These are phyloP conservation scores for Capromys pilorides DNA, from an alignment of 2,797 vertebrate genomes.

Conservation along the genomic window DNA sequence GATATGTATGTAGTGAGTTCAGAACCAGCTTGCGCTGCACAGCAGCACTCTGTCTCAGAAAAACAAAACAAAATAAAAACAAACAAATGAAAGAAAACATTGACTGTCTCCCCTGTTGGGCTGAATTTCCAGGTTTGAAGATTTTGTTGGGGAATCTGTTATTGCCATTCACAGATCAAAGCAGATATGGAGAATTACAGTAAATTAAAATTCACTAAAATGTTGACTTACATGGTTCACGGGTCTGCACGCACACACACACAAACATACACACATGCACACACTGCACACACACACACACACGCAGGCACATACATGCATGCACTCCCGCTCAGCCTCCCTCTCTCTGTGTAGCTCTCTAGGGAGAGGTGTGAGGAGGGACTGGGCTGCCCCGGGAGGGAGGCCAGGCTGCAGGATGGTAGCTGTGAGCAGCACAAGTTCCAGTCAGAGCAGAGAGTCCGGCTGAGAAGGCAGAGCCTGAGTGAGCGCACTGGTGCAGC, in stretches of 20 bases:
- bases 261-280: neutral
- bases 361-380: neutral
- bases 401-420: rapidly evolving
- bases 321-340: no score
- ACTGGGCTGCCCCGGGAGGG: rapidly evolving
- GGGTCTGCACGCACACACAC: rapidly evolving
- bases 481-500: neutral
- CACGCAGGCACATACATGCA: no score
- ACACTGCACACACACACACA: no score
- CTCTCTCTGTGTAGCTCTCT: neutral
- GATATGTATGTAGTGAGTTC: neutral
- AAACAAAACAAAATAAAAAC: neutral
- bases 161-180: neutral
- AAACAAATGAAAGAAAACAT: no score
- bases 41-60: neutral
- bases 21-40: neutral
- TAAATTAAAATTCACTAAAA: rapidly evolving
- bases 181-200: neutral
- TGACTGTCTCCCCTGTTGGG: neutral
- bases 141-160: neutral
- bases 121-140: neutral
- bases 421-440: no score
- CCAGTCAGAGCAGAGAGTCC: neutral
- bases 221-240: rapidly evolving
- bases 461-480: neutral